These are phyloP conservation scores for Plutella xylostella DNA, from an alignment of 2,888 invertebrate genomes.

Conservation along the genomic window DNA sequence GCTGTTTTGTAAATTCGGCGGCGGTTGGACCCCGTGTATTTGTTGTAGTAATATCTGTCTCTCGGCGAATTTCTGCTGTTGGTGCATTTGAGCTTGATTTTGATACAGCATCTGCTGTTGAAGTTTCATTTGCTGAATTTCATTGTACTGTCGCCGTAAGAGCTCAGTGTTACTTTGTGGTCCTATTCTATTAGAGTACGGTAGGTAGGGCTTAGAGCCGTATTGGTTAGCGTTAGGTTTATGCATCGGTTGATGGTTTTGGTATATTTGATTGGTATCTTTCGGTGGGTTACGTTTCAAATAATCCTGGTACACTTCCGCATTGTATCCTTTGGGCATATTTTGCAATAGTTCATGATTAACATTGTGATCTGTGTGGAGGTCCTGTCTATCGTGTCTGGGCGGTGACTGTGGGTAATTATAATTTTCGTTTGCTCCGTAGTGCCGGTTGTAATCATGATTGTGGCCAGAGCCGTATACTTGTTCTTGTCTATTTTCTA, in stretches of 20 bases:
- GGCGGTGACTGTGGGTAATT: conserved; percentile 64
- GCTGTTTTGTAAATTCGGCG: conserved; percentile 60
- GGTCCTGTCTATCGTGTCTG: conserved; percentile 50
- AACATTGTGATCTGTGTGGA: conserved; percentile 55
- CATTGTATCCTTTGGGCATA: conserved; percentile 66
- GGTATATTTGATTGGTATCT: conserved; percentile 68
- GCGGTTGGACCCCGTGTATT: conserved; percentile 66
- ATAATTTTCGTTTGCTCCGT: conserved; percentile 68
- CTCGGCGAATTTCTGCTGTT: conserved; percentile 74
- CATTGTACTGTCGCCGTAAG: conserved; percentile 71
- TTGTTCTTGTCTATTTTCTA: conserved; percentile 70
- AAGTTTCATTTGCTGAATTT: conserved; percentile 74
- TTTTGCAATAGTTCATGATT: conserved; percentile 57
- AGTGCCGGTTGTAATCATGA: conserved; percentile 64
- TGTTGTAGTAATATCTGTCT: conserved; percentile 72
- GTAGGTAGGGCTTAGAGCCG: conserved; percentile 60
- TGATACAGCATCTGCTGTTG: conserved; percentile 74
- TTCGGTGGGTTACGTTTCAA: conserved; percentile 69
- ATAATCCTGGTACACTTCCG: conserved; percentile 69
- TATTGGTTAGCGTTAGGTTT: conserved; percentile 58
- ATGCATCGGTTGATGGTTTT: conserved; percentile 64
- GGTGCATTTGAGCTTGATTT: conserved; percentile 72
- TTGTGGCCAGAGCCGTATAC: conserved; percentile 67
- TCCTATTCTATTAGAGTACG: conserved; percentile 62
- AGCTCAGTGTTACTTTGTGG: conserved; percentile 71